Evolutionary conservation across 2,113 vertebrate species (phyloP), one percentile per base, ranked within the genome.

Genomic region (Phylloscopus trochilus): DNA sequence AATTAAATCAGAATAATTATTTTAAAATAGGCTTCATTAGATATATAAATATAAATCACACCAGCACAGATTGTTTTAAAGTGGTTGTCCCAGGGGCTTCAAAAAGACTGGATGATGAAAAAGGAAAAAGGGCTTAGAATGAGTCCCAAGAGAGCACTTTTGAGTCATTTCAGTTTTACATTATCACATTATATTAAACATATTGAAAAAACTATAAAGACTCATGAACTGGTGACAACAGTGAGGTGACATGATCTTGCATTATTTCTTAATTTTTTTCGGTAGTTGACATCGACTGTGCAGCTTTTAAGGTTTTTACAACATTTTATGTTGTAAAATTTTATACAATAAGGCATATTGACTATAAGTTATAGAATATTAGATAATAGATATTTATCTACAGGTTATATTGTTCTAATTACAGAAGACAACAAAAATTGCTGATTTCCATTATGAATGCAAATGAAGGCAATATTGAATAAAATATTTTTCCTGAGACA

Each of bases 1-100:
- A 95, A 92, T 89, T 81, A 69, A 87, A 89, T 89, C 37, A 85
- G 62, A 79, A 87, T 76, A 93, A 90, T 86, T 90, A 74, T 88
- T 93, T 88, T 85, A 83, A 95, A 94, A 94, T 92, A 80, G 21
- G 27, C 21, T 95, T 82, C 67, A 82, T 94, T 91, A 91, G 39
- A 62, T 94, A 92, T 79, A 96, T 69, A 92, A 94, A 94, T 92
- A 90, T 83, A 96, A 91, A 95, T 92, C 81, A 91, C 20, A 80
- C 41, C 30, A 80, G 23, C 43, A 83, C 74, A 87, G 81, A 89
- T 82, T 91, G 80, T 95, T 95, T 95, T 89, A 85, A 91, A 96
- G 81, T 87, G 41, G 11, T 73, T 69, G 12, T 93, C 74, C 66
- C 94, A 84, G 20, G 66, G 75, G 72, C 44, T 95, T 96, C 67